Conservation (phyloP, 2,113 vertebrate genomes). For the Aspiorhynchus laticeps region DNA sequence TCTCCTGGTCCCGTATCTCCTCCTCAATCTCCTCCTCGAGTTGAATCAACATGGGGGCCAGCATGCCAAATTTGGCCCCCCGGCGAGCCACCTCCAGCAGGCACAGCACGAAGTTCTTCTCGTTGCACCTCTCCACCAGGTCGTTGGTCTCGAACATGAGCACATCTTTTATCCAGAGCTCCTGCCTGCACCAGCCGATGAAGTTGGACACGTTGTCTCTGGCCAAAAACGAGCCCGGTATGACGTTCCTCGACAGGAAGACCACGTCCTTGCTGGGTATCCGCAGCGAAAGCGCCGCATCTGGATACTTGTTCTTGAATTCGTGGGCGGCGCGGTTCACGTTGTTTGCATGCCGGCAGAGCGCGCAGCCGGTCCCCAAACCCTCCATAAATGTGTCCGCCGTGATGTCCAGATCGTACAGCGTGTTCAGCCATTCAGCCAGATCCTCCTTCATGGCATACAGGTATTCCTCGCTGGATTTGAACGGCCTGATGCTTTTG, state of each 20-base stretch:
- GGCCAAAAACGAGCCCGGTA: conserved; percentile 88
- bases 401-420: conserved; percentile 83
- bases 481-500: conserved; percentile 88
- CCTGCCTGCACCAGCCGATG: conserved; percentile 92
- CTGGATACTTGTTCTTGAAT: conserved; percentile 78
- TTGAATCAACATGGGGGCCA: conserved; percentile 95
- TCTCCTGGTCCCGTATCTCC: conserved; percentile 84
- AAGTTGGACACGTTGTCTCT: conserved; percentile 96
- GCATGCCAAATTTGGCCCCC: conserved; percentile 91
- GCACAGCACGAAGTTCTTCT: conserved; percentile 95
- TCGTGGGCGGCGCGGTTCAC: conserved; percentile 82
- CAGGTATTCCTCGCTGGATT: conserved; percentile 90
- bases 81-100: conserved; percentile 93
- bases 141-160: conserved; percentile 99
- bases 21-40: conserved; percentile 97
- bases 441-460: conserved; percentile 98
- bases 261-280: conserved; percentile 82
- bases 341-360: conserved; percentile 91
- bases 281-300: conserved; percentile 70
- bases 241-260: conserved; percentile 86
- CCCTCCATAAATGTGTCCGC: conserved; percentile 87
- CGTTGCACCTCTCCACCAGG: conserved; percentile 91
- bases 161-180: conserved; percentile 93
- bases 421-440: conserved; percentile 92
- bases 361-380: conserved; percentile 86